These are phyloP conservation scores for Hystrix brachyura DNA, from an alignment of 2,113 vertebrate genomes.

Conservation along the genomic window DNA sequence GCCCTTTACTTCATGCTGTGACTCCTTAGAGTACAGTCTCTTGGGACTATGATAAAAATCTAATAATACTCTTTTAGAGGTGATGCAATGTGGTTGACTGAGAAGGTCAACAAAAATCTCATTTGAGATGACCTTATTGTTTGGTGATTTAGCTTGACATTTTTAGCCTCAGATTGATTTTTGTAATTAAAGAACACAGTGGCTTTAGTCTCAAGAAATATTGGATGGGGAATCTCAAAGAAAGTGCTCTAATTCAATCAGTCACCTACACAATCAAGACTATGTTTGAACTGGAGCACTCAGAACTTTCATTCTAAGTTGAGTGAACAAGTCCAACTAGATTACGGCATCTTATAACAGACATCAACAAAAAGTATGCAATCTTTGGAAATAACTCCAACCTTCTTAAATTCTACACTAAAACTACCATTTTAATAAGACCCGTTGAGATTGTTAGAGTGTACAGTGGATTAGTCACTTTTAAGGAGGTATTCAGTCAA, in stretches of 20 bases:
- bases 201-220: constrained; percentile 89
- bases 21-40: constrained; percentile 86
- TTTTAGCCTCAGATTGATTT: constrained; percentile 91
- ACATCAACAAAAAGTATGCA: neutral
- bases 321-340: constrained; percentile 70
- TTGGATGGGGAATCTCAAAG: constrained; percentile 87
- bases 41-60: constrained; percentile 91
- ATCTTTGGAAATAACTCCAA: constrained; percentile 51
- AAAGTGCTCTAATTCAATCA: constrained; percentile 89
- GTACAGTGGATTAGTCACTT: constrained; percentile 1
- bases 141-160: constrained; percentile 91
- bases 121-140: constrained; percentile 90
- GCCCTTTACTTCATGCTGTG: constrained; percentile 87
- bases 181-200: constrained; percentile 89
- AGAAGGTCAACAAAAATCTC: constrained; percentile 91
- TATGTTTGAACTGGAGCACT: constrained; percentile 81
- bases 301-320: constrained; percentile 84
- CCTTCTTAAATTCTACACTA: neutral
- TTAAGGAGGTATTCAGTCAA: constrained; percentile 35
- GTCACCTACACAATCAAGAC: constrained; percentile 86
- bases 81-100: constrained; percentile 91
- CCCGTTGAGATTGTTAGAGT: constrained; percentile 19
- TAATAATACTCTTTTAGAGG: constrained; percentile 89
- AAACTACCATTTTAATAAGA: constrained; percentile 22
- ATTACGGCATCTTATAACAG: constrained; percentile 40